Base-by-base conservation (phyloP, 2,888 invertebrate species). In the Acanthosepion pharaonis region DNA sequence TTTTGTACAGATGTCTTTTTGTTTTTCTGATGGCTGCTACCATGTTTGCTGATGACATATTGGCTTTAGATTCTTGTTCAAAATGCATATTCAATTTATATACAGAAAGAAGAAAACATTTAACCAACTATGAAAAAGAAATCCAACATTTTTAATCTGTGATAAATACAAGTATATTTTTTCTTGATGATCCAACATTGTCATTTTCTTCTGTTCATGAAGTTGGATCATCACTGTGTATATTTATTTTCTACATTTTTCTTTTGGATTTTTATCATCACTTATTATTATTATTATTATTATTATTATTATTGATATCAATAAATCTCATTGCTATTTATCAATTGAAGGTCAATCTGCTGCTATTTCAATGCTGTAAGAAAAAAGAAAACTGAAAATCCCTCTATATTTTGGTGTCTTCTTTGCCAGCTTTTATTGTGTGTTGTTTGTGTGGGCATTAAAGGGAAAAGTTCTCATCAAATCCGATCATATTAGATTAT, bases 11-110 rank as follows among this genome's bases (percentile, higher is more conserved):
- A 78, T 33, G 78, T 78, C n/a, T n/a, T 78, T n/a, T 78, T n/a
- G n/a, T 78, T 33, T 78, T 78, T 78, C n/a, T 78, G 78, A 78
- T 78, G 78, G 78, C 78, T 78, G 78, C n/a, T 78, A 78, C 78
- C 78, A 78, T 78, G 78, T 78, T 78, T 78, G 78, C 78, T 78
- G 78, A 78, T 78, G 78, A 78, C 78, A 78, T 78, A 78, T 78
- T 78, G 78, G 78, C 78, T 78, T 78, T 78, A 78, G 78, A 78
- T 78, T 78, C 78, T 78, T n/a, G 78, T 78, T 78, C n/a, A 78
- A 78, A 78, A 15, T 78, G 5, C 78, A 78, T 33, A 78, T n/a
- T n/a, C 33, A n/a, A 78, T n/a, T n/a, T 78, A 64, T 78, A 78
- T n/a, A n/a, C 1, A 78, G 15, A 78, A n/a, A 78, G 20, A 78